Conservation (phyloP, 2,888 invertebrate species). For the Chrysolina americana region DNA sequence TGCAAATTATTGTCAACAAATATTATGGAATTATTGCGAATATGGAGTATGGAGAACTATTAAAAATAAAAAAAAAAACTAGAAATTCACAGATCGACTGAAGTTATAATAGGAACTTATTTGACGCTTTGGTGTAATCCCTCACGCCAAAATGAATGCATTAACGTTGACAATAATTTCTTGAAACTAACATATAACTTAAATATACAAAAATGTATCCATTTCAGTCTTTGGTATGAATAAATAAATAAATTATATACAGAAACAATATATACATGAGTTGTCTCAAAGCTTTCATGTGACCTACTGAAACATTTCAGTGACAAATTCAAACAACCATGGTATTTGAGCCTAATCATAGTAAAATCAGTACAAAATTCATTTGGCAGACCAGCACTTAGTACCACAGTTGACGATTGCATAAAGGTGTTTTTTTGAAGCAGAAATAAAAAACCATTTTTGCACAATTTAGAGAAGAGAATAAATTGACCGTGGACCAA, state of each 20-base stretch:
- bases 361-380: constrained; percentile 49
- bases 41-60: constrained; percentile 38
- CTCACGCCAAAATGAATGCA: constrained; percentile 33
- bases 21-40: constrained; percentile 44
- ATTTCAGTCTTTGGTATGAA: constrained; percentile 65
- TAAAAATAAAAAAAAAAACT: constrained; percentile 28
- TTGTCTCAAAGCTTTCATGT: constrained; percentile 32
- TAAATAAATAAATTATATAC: constrained; percentile 61
- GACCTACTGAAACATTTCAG: constrained; percentile 23
- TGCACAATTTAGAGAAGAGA: too few species aligned
- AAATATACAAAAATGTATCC: constrained; percentile 48
- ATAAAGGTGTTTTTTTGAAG: too few species aligned
- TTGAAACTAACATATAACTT: constrained; percentile 48
- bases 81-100: constrained; percentile 19
- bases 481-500: too few species aligned
- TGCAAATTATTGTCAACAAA: constrained; percentile 55
- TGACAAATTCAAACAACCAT: constrained; percentile 28
- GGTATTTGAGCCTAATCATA: constrained; percentile 35
- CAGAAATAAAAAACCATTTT: too few species aligned
- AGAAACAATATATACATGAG: constrained; percentile 54
- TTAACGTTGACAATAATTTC: constrained; percentile 55
- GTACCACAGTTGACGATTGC: constrained; percentile 2
- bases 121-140: constrained; percentile 38
- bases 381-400: constrained; percentile 17
- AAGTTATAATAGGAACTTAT: constrained; percentile 49